A percentile compares a stretch with the other conserved stretches of the same genome.
These are phyloP conservation scores for Xenentodon cancila DNA, from an alignment of 2,797 vertebrate genomes.

Conservation along the genomic window DNA sequence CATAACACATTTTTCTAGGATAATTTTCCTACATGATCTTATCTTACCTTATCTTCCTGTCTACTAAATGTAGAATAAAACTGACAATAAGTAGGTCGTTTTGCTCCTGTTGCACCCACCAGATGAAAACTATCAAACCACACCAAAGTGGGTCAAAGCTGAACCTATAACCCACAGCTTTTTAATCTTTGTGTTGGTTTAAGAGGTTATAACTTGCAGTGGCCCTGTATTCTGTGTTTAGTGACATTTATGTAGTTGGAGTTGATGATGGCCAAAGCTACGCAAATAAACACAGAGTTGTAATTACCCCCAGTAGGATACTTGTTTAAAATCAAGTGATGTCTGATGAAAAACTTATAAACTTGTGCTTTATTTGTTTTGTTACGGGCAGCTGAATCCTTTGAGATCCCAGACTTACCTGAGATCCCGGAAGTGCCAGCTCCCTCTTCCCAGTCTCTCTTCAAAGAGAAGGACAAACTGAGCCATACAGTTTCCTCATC, in stretches of 20 bases:
- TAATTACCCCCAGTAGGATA: too few species aligned
- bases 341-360: not conserved
- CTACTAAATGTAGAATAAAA: too few species aligned
- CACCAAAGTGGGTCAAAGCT: not conserved
- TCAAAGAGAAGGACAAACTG: conserved; percentile 50
- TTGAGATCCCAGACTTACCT: conserved; percentile 73
- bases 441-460: conserved; percentile 14
- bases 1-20: too few species aligned
- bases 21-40: too few species aligned
- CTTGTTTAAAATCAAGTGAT: too few species aligned
- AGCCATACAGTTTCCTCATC: conserved; percentile 51
- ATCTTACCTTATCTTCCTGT: too few species aligned
- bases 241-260: too few species aligned
- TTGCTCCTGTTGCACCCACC: not conserved
- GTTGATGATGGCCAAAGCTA: too few species aligned
- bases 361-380: not conserved
- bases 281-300: too few species aligned
- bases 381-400: conserved; percentile 68
- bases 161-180: not conserved
- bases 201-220: not conserved
- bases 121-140: conserved; percentile 19
- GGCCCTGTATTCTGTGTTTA: too few species aligned
- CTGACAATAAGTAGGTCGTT: not conserved
- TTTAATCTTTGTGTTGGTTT: too few species aligned
- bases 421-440: conserved; percentile 34